Evolutionary conservation across 2,797 vertebrate species (phyloP).

Genomic region (Alauda arvensis): DNA sequence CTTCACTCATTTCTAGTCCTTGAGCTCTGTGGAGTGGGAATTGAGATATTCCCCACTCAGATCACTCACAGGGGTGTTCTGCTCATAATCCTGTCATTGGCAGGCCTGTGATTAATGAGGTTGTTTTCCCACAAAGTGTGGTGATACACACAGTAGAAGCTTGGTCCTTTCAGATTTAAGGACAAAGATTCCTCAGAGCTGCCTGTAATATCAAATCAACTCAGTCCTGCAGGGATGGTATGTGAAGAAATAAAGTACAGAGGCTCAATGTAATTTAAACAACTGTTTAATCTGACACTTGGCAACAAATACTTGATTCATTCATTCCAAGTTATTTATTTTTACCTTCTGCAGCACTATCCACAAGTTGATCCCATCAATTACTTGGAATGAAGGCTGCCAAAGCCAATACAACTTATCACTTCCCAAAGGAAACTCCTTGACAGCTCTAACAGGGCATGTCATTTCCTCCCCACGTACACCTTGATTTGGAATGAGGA

Average conservation of each 20-base stretch:
- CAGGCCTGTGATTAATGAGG: background rate
- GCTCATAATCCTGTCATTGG: background rate
- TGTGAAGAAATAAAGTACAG: background rate
- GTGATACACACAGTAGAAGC: background rate
- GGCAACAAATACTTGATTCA: background rate
- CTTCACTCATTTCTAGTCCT: background rate
- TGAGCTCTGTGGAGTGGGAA: background rate
- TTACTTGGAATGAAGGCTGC: background rate
- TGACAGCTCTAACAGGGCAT: background rate
- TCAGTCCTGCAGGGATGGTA: background rate
- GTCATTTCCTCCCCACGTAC: accelerated
- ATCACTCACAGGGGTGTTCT: background rate
- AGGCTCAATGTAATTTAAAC: background rate
- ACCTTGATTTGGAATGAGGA: background rate
- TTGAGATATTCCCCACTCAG: background rate
- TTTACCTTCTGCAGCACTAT: background rate
- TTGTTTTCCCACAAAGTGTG: background rate
- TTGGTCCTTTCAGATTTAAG: background rate
- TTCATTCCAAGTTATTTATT: background rate
- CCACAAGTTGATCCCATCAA: background rate
- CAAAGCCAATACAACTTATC: background rate
- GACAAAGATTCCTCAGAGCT: background rate
- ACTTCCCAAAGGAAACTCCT: background rate
- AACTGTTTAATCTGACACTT: background rate
- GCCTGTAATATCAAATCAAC: background rate